Evolutionary conservation across 2,888 invertebrate genomes (phyloP).

Genomic region (Macaria notata): DNA sequence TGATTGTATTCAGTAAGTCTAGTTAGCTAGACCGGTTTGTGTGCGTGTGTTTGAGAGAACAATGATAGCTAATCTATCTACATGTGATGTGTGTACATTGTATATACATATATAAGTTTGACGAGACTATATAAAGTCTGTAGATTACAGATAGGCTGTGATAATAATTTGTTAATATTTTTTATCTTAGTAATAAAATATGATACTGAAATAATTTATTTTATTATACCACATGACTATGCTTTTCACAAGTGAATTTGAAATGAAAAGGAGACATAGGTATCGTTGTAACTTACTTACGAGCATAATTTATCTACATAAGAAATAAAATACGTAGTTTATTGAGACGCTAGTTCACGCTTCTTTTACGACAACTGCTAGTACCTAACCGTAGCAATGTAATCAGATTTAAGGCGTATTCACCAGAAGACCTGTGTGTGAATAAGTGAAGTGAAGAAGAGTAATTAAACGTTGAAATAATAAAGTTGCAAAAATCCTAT

Average conservation of each 20-base stretch:
- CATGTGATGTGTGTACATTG: background rate
- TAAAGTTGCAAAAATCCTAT: too few relatives aligned
- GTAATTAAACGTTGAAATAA: background rate
- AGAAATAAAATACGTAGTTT: too few relatives aligned
- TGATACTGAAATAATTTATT: background rate
- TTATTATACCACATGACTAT: background rate
- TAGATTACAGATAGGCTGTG: conserved; percentile 59
- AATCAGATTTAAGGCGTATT: too few relatives aligned
- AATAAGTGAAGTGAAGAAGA: background rate
- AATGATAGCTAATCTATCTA: too few relatives aligned
- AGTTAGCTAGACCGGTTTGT: too few relatives aligned
- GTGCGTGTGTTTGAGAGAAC: too few relatives aligned
- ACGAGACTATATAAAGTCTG: conserved; percentile 40
- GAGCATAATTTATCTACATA: too few relatives aligned
- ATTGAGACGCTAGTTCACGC: too few relatives aligned
- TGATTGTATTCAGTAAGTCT: conserved; percentile 5
- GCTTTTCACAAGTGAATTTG: background rate
- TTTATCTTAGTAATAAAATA: conserved; percentile 14
- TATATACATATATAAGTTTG: conserved; percentile 2
- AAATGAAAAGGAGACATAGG: too few relatives aligned
- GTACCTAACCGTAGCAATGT: too few relatives aligned
- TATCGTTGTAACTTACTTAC: too few relatives aligned
- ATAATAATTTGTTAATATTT: conserved; percentile 42
- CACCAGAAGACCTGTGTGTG: background rate
- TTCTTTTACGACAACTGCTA: too few relatives aligned